Conservation (phyloP, 2,797 vertebrate genomes). For the Menidia menidia region DNA sequence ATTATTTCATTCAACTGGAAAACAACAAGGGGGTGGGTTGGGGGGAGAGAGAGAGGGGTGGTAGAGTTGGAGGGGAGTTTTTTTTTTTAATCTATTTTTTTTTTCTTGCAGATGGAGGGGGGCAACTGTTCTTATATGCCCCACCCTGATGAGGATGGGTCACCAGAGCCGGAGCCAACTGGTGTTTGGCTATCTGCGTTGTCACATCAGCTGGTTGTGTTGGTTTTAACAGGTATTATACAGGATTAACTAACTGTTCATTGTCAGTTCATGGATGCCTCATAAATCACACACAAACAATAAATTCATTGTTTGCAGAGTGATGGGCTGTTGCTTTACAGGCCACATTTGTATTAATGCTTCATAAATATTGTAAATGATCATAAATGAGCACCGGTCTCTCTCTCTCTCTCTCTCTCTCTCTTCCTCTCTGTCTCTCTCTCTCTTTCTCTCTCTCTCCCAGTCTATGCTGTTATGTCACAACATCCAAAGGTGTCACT, state of each 20-base stretch:
- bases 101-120: constrained; percentile 75
- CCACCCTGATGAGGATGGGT: constrained; percentile 73
- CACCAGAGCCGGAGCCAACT: constrained; percentile 65
- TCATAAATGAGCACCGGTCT: constrained; percentile 49
- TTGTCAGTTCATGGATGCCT: constrained; percentile 72
- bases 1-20: constrained; percentile 89
- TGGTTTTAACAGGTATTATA: constrained; percentile 74
- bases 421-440: neutral
- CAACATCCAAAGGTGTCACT: constrained; percentile 53
- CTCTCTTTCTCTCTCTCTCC: neutral
- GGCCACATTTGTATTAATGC: constrained; percentile 74
- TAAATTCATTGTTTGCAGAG: constrained; percentile 69
- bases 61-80: constrained; percentile 49
- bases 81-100: constrained; percentile 41
- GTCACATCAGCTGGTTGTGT: constrained; percentile 64
- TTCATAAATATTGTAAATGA: constrained; percentile 77
- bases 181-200: constrained; percentile 49
- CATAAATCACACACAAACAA: constrained; percentile 75
- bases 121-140: constrained; percentile 79
- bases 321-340: constrained; percentile 73
- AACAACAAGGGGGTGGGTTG: constrained; percentile 83
- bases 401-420: neutral
- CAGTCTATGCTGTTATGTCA: constrained; percentile 48
- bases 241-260: constrained; percentile 78
- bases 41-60: constrained; percentile 66